Evolutionary conservation across 2,113 vertebrate species (phyloP), one percentile per base, ranked within the genome.

Genomic region (Tonatia bakeri): DNA sequence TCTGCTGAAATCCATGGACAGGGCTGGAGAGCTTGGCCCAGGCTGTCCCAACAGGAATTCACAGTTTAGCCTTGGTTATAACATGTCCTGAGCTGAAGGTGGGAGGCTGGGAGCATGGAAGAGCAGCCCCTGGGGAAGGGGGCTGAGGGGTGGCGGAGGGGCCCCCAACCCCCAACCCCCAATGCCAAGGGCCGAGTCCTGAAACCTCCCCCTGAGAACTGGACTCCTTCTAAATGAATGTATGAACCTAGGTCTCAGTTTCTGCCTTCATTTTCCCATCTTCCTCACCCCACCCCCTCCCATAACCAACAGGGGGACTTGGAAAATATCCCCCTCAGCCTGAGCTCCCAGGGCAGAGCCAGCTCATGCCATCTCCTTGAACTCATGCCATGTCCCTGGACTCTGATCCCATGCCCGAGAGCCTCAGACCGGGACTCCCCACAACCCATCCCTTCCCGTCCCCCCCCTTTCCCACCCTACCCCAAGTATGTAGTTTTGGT

Each of bases 31-130:
- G 97, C 88, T 1, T 7, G 86, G 94, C 90, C 96, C 73, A 73
- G 97, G 96, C 84, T 24, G 77, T 93, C 96, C 96, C 96, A 89
- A 97, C 56, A 4, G 70, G 94, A 89, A 97, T 98, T 98, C 98
- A 99, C 98, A 98, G 98, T 98, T 98, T 98, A 93, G 92, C 97
- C 97, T 98, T 97, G 97, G 95, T 98, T 43, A 97, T 75, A 84
- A 87, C 95, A 82, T 96, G 96, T 96, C 95, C 94, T 97, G 96
- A 97, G 96, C 97, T 91, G 96, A 97, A 95, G 95, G 96, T 94
- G 83, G 91, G 85, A 96, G 88, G 95, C 87, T 84, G 95, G 96
- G 97, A 96, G 94, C 91, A 95, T 96, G 96, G 97, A 98, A 97
- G 96, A 91, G 91, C 87, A 93, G 94, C 94, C 95, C 96, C 85